phyloP scores from a whole-genome alignment of 2,888 invertebrate species.

The Phyto melanocephala region DNA sequence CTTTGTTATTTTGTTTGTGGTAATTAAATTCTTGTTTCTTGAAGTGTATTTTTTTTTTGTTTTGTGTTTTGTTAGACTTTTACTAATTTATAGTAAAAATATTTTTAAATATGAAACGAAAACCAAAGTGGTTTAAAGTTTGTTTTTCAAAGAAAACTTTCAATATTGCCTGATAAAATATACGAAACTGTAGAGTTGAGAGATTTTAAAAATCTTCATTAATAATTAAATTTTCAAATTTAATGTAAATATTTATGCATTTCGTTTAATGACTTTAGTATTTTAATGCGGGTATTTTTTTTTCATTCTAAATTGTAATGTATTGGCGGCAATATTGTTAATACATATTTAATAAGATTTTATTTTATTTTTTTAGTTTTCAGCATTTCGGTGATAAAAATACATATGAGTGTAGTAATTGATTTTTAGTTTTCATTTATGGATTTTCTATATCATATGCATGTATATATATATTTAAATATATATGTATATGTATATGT shows the following conservation, averaged over 20 bases:
- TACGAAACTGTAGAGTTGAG: background rate
- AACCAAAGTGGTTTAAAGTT: slow-evolving; percentile 24
- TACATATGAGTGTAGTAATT: slow-evolving; percentile 40
- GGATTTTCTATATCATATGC: slow-evolving; percentile 24
- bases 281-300: slow-evolving; percentile 20
- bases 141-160: background rate
- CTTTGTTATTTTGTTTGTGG: slow-evolving; percentile 32
- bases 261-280: slow-evolving; percentile 38
- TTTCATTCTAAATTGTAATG: background rate
- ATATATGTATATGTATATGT: slow-evolving; percentile 10
- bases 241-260: slow-evolving; percentile 1
- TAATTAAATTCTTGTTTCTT: slow-evolving; percentile 62
- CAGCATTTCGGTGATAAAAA: slow-evolving; percentile 31
- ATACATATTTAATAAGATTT: background rate
- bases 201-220: slow-evolving; percentile 16
- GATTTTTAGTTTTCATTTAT: slow-evolving; percentile 39
- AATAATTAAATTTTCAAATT: slow-evolving; percentile 16
- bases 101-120: background rate
- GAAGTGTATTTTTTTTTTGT: slow-evolving; percentile 18
- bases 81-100: background rate
- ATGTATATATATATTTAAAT: background rate
- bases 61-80: slow-evolving; percentile 5
- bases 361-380: slow-evolving; percentile 10
- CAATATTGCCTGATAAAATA: slow-evolving; percentile 36
- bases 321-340: slow-evolving; percentile 37